Evolutionary conservation across 2,888 invertebrate species (phyloP).

Genomic region (Sabatieria punctata): DNA sequence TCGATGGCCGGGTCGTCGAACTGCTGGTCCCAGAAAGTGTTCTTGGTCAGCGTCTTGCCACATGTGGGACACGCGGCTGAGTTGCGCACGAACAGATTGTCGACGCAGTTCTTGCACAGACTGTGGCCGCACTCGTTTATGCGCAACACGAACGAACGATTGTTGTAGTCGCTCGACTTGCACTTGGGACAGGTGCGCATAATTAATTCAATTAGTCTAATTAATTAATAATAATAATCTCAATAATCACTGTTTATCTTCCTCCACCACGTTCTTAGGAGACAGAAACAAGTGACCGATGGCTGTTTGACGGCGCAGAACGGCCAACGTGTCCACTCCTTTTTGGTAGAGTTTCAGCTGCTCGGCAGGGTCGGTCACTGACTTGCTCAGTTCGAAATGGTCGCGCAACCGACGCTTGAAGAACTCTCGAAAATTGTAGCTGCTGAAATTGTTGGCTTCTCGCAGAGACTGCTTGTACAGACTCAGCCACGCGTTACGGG

Average conservation of each 20-base stretch:
- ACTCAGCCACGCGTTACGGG: not conserved
- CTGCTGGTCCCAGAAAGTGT: constrained; percentile 76
- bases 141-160: constrained; percentile 87
- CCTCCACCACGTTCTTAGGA: constrained; percentile 4
- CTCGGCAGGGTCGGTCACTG: constrained; percentile 15
- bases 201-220: not conserved
- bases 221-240: not conserved
- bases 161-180: constrained; percentile 86
- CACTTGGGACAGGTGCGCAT: constrained; percentile 70
- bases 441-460: not conserved
- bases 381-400: constrained; percentile 20
- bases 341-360: constrained; percentile 14
- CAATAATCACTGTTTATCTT: no score
- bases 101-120: constrained; percentile 91
- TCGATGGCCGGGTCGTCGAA: constrained; percentile 93
- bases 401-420: constrained; percentile 27
- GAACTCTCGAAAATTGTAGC: constrained; percentile 25
- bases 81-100: constrained; percentile 83
- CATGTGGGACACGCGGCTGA: constrained; percentile 90
- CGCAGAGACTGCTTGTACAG: constrained; percentile 4
- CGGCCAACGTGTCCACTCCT: not conserved
- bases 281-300: constrained; percentile 4
- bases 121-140: constrained; percentile 96
- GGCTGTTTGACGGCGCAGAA: constrained; percentile 1
- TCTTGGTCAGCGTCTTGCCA: constrained; percentile 64